Percentiles rank a stretch among this genome's conserved stretches.
Conservation (phyloP, 2,888 invertebrate species). For the Euplexia lucipara region DNA sequence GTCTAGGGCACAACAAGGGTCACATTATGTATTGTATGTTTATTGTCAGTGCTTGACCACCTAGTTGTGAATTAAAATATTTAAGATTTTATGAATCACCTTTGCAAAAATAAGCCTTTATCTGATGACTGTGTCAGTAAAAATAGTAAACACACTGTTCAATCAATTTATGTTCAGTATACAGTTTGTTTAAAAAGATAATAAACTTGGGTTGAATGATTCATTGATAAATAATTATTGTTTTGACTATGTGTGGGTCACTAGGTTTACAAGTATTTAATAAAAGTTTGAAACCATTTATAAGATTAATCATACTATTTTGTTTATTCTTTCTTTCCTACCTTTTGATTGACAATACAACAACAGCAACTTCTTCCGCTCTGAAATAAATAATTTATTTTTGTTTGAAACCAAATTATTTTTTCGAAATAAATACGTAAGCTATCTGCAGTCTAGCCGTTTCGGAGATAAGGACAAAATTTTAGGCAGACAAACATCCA, state of each 20-base stretch:
- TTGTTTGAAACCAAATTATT: no score
- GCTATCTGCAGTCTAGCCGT: no score
- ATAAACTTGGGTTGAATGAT: constrained; percentile 28
- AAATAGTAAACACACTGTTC: constrained; percentile 4
- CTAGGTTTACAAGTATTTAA: constrained; percentile 4
- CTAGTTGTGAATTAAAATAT: background rate
- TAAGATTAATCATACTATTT: background rate
- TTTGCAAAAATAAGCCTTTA: background rate
- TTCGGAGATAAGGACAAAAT: no score
- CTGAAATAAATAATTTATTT: no score
- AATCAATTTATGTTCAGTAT: constrained; percentile 19
- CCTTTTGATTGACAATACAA: no score
- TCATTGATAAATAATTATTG: constrained; percentile 20
- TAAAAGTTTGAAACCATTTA: background rate
- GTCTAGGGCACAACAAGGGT: no score
- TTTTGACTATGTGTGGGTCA: constrained; percentile 18
- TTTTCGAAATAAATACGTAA: no score
- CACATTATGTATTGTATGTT: no score
- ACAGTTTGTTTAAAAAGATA: constrained; percentile 24
- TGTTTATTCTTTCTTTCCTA: no score
- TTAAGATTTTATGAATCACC: background rate
- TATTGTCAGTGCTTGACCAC: no score
- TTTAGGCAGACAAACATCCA: no score
- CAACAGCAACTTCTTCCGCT: no score
- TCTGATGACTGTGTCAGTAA: background rate